phyloP scores from a whole-genome alignment of 2,797 vertebrate species.

The Gila robusta region DNA sequence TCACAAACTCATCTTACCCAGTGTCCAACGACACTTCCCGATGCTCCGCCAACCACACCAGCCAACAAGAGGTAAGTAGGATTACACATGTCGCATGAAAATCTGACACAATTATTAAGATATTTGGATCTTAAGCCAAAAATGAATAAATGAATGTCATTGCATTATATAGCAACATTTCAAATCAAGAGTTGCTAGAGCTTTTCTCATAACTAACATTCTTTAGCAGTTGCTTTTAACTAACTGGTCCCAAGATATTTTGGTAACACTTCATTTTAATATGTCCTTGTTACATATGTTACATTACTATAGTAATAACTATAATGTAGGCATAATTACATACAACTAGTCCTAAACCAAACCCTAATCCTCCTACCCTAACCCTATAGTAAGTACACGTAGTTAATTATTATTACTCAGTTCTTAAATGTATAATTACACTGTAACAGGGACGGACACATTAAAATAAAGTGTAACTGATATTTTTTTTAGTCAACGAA shows the following conservation, averaged over 20 bases:
- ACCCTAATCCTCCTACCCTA: no score
- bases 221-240: background rate
- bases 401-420: no score
- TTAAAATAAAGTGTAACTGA: no score
- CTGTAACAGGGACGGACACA: no score
- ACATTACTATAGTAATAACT: no score
- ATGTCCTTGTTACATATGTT: no score
- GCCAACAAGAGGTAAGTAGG: slow-evolving; percentile 68
- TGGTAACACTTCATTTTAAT: no score
- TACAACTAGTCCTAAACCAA: no score
- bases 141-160: background rate
- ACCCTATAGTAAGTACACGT: no score
- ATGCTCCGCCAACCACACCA: slow-evolving; percentile 74
- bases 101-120: background rate
- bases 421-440: no score
- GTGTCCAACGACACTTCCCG: slow-evolving; percentile 71
- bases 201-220: background rate
- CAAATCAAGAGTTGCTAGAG: background rate
- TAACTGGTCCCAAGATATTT: no score
- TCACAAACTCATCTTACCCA: slow-evolving; percentile 83
- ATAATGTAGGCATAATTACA: no score
- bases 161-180: background rate
- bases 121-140: background rate
- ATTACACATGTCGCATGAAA: background rate
- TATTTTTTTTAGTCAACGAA: background rate